phyloP scores from a whole-genome alignment of 2,888 invertebrate genomes.

The Listrodromus nycthemerus region DNA sequence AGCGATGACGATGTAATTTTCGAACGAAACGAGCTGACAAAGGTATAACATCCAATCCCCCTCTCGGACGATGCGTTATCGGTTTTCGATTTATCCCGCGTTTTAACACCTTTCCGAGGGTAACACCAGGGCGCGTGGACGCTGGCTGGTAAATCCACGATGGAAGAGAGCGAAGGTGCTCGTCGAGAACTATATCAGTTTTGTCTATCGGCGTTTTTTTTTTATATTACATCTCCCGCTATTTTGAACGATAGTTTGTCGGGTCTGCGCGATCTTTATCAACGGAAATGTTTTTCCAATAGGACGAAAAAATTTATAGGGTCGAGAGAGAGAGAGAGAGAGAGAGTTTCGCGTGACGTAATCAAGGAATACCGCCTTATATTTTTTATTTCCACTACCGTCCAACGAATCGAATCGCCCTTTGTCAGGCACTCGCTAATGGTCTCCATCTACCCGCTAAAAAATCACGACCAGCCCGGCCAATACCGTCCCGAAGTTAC shows the following conservation, averaged over 20 bases:
- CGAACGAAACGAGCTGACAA: slow-evolving; percentile 41
- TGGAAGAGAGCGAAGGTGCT: slow-evolving; percentile 35
- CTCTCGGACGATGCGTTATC: slow-evolving; percentile 67
- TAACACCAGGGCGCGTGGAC: slow-evolving; percentile 28
- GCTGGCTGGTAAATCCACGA: slow-evolving; percentile 7
- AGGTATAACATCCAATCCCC: slow-evolving; percentile 17
- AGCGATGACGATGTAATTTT: slow-evolving; percentile 56
- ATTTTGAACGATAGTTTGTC: background rate
- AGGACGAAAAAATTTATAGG: background rate
- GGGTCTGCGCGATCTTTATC: background rate
- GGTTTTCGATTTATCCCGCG: slow-evolving; percentile 74
- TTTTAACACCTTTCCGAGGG: slow-evolving; percentile 64
- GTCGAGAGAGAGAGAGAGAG: too few relatives aligned
- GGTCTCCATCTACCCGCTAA: background rate
- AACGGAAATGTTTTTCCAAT: background rate
- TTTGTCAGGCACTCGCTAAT: too few relatives aligned
- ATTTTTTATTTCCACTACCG: background rate
- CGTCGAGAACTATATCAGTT: slow-evolving; percentile 40
- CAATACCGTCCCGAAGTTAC: background rate
- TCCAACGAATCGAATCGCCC: too few relatives aligned
- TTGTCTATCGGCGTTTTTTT: slow-evolving; percentile 4
- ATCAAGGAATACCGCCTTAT: background rate
- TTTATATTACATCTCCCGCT: background rate
- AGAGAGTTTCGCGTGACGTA: background rate
- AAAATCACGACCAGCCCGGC: background rate